Conservation (phyloP, 2,888 invertebrate genomes). For the Caenorhabditis panamensis region DNA sequence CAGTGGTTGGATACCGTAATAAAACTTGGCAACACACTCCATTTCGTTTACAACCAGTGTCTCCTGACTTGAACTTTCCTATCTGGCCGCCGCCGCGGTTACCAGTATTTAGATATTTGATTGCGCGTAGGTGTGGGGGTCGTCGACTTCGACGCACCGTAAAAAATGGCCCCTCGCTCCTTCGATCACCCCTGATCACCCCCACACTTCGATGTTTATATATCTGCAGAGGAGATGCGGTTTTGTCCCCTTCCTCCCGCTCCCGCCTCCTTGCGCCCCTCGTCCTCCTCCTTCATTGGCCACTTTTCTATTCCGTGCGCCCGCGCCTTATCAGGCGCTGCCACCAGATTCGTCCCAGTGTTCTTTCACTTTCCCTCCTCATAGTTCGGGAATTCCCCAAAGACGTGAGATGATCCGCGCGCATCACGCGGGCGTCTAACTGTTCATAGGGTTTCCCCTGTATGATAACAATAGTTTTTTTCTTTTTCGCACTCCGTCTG, state of each 20-base stretch:
- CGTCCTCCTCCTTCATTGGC: neutral
- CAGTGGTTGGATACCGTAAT: neutral
- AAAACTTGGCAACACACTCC: neutral
- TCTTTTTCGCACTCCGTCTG: neutral
- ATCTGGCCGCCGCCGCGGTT: neutral
- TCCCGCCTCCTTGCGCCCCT: neutral
- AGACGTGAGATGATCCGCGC: neutral
- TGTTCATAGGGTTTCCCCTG: neutral
- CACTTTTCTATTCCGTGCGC: neutral
- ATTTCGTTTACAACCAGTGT: neutral
- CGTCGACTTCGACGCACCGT: neutral
- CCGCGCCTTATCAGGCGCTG: neutral
- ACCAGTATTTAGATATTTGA: slow-evolving; percentile 4
- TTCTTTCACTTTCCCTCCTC: neutral
- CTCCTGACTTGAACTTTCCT: neutral
- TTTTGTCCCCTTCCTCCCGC: slow-evolving; percentile 5
- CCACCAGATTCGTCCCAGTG: neutral
- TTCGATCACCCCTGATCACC: neutral
- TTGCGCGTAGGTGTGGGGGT: too few relatives aligned
- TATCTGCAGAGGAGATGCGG: neutral
- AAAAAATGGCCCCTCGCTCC: slow-evolving; percentile 6
- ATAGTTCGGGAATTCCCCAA: neutral
- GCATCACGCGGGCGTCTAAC: neutral
- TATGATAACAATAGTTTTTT: neutral
- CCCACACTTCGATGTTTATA: neutral